These are phyloP conservation scores for Iselma pallidipennis DNA, from an alignment of 2,888 invertebrate species.

Conservation along the genomic window DNA sequence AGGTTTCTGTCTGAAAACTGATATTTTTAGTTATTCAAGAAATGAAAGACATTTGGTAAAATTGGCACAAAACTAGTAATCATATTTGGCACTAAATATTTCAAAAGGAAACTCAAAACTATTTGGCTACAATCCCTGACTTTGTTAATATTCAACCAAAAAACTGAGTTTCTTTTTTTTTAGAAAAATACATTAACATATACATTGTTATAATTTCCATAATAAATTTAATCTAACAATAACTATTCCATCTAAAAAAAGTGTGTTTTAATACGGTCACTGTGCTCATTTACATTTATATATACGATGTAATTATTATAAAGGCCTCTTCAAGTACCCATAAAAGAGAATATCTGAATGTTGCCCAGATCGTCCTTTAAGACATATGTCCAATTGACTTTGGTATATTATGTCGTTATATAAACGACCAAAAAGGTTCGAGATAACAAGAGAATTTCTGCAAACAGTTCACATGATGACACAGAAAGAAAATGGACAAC, in stretches of 20 bases:
- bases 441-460: not conserved
- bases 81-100: constrained; percentile 2
- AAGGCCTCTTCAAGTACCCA: constrained; percentile 6
- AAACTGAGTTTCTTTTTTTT: not conserved
- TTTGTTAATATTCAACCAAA: not conserved
- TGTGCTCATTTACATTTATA: constrained; percentile 1
- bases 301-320: not conserved
- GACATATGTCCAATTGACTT: not conserved
- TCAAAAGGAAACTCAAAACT: not conserved
- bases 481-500: constrained; percentile 51
- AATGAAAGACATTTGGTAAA: not conserved
- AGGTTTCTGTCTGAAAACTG: no score
- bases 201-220: not conserved
- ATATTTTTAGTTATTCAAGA: not conserved
- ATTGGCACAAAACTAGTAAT: constrained; percentile 3
- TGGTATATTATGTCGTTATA: no score
- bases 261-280: not conserved
- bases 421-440: not conserved
- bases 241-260: not conserved
- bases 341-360: not conserved
- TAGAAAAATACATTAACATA: constrained; percentile 2
- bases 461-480: constrained; percentile 39
- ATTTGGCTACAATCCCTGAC: not conserved
- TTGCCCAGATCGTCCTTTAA: no score
- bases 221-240: not conserved